Evolutionary conservation across 2,113 vertebrate genomes (phyloP), one percentile per base, ranked within the genome.

Genomic region (Brachypodius melanocephalos): DNA sequence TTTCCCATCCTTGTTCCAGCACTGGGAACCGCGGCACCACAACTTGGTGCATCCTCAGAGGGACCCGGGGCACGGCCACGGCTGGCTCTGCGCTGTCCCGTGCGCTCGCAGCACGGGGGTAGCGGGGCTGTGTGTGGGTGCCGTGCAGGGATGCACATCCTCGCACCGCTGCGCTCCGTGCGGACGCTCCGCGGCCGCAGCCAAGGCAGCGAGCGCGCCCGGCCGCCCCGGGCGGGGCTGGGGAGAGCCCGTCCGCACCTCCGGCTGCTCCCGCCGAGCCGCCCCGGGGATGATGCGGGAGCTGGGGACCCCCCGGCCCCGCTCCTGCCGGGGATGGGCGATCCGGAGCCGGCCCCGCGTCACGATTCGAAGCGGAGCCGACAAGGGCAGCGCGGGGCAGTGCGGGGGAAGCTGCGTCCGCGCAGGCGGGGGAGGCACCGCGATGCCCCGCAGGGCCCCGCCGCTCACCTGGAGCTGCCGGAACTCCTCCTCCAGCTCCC

Each of bases 401-500:
- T 6, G 18, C 59, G 76, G 49, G 31, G 8, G n/a, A 29, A 76
- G 46, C 59, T 2, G 68, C 86, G 34, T 51, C n/a, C 25, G 38
- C 68, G 63, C 42, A 46, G 34, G 45, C 59, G 36, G 54, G 24
- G 24, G 25, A n/a, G 22, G 20, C 55, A 19, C 48, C 13, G 62
- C 40, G 68, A 54, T n/a, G 42, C 21, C 48, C 28, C 66, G 24
- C 25, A 59, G 48, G 19, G 51, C 63, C 51, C 77, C 43, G 43
- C 43, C 24, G 51, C 63, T 69, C 79, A 99, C 99, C 99, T 99
- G 99, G 59, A 99, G 95, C 93, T 99, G 98, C 96, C 98, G 98
- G 95, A 99, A 99, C 96, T 99, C 99, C 81, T 97, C 96, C 31
- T 99, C 98, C 78, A 99, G 98, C 95, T 99, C 98, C 28, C 96